Percentiles rank a stretch among this genome's conserved stretches.
These are phyloP conservation scores for Ochlodes sylvanus DNA, from an alignment of 2,888 invertebrate genomes.

Conservation along the genomic window DNA sequence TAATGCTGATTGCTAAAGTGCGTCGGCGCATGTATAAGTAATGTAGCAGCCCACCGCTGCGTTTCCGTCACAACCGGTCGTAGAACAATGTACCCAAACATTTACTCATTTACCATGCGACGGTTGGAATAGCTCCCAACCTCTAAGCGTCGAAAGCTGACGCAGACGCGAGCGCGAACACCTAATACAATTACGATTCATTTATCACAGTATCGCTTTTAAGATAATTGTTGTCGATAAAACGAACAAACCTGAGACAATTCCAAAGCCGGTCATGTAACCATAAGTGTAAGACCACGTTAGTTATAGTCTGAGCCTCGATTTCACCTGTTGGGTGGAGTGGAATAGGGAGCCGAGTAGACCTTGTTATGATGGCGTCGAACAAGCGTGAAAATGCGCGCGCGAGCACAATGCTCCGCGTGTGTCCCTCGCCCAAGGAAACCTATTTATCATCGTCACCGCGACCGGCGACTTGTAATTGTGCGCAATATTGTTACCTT, in stretches of 20 bases:
- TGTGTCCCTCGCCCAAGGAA: constrained; percentile 72
- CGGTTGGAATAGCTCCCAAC: constrained; percentile 46
- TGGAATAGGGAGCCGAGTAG: constrained; percentile 21
- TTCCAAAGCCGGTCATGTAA: constrained; percentile 21
- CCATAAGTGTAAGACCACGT: constrained; percentile 20
- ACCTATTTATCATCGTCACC: constrained; percentile 82
- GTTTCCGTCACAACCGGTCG: constrained; percentile 80
- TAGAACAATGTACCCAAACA: constrained; percentile 80
- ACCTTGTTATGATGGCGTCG: constrained; percentile 36
- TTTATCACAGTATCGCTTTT: constrained; percentile 55
- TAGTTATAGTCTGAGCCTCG: constrained; percentile 16
- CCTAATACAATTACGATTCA: constrained; percentile 51
- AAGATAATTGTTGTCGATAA: constrained; percentile 57
- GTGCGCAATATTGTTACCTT: constrained; percentile 79
- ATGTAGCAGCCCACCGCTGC: constrained; percentile 74
- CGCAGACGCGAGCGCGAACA: constrained; percentile 45
- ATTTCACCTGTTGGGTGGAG: constrained; percentile 16
- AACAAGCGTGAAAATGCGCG: constrained; percentile 49
- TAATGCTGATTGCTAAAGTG: constrained; percentile 84
- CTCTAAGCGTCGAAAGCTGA: constrained; percentile 31
- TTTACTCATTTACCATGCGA: constrained; percentile 70
- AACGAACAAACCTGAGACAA: constrained; percentile 44
- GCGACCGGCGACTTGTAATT: constrained; percentile 75
- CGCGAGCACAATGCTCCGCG: constrained; percentile 55
- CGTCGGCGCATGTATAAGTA: constrained; percentile 82